These are phyloP conservation scores for Phylloscopus trochilus DNA, from an alignment of 2,113 vertebrate genomes.

Conservation along the genomic window DNA sequence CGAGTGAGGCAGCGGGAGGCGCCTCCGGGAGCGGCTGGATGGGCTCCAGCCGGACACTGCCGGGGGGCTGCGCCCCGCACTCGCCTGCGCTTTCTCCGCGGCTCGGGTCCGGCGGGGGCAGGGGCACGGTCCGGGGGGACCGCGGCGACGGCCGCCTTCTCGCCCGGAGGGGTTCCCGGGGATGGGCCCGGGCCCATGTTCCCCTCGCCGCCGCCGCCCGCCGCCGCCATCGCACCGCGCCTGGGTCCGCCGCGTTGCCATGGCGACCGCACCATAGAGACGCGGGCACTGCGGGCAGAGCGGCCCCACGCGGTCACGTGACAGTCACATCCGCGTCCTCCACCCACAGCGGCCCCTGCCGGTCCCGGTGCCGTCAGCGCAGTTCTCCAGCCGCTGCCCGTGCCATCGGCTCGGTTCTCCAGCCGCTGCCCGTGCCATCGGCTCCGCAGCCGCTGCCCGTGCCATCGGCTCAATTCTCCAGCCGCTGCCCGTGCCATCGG, in stretches of 20 bases:
- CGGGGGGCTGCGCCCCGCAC: not conserved
- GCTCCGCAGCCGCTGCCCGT: too few relatives aligned
- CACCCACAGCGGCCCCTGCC: not conserved
- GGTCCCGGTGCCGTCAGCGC: not conserved
- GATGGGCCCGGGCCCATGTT: not conserved
- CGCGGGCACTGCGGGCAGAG: not conserved
- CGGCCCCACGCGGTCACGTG: rapidly evolving
- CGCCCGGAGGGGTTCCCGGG: not conserved
- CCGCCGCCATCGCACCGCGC: not conserved
- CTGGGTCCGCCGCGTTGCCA: constrained; percentile 27
- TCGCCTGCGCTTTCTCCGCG: constrained; percentile 48
- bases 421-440: not conserved
- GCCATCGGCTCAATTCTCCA: too few relatives aligned
- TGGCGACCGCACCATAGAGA: not conserved
- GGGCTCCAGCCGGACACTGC: not conserved
- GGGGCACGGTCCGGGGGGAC: not conserved
- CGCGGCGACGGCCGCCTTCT: not conserved
- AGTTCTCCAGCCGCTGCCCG: not conserved
- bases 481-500: not conserved
- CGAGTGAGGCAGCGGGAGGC: not conserved
- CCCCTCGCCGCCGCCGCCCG: not conserved
- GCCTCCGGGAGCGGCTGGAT: not conserved
- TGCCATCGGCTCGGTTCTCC: not conserved
- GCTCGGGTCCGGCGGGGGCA: not conserved
- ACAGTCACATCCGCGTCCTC: not conserved